phyloP scores from a whole-genome alignment of 2,888 invertebrate genomes.

The Tenodera sinensis region DNA sequence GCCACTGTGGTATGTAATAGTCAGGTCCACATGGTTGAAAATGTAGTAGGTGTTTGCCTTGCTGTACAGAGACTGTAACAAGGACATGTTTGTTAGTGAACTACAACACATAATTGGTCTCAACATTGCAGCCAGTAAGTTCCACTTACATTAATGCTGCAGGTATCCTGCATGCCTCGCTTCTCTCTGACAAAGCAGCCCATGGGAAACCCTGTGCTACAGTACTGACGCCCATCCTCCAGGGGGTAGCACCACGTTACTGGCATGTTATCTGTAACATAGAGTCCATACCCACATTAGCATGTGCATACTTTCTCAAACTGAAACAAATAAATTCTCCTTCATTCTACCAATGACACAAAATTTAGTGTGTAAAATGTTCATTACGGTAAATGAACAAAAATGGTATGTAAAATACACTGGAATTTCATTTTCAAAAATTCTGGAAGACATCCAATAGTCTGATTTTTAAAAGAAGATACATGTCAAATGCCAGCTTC shows the following conservation, averaged over 20 bases:
- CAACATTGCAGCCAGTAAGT: neutral
- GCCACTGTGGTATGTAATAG: conserved; percentile 90
- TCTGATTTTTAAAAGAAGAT: too few species aligned
- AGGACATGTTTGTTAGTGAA: neutral
- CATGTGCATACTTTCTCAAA: neutral
- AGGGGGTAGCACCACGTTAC: conserved; percentile 91
- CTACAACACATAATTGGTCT: neutral
- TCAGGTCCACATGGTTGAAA: conserved; percentile 95
- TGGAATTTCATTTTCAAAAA: too few species aligned
- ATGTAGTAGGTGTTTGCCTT: conserved; percentile 79
- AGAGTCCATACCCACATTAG: neutral
- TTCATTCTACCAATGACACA: neutral
- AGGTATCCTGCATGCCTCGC: conserved; percentile 39
- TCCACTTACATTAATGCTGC: conserved; percentile 38
- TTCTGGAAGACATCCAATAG: too few species aligned
- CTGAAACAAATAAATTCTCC: neutral
- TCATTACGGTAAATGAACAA: too few species aligned
- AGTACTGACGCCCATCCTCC: conserved; percentile 71
- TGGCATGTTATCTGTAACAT: conserved; percentile 89
- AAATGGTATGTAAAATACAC: neutral
- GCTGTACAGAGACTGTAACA: conserved; percentile 36
- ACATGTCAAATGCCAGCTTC: too few species aligned
- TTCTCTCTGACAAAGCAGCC: conserved; percentile 76
- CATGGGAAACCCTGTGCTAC: conserved; percentile 96
- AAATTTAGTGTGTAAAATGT: too few species aligned